Base-by-base conservation (phyloP, 2,797 vertebrate genomes). In the Tympanoctomys barrerae region DNA sequence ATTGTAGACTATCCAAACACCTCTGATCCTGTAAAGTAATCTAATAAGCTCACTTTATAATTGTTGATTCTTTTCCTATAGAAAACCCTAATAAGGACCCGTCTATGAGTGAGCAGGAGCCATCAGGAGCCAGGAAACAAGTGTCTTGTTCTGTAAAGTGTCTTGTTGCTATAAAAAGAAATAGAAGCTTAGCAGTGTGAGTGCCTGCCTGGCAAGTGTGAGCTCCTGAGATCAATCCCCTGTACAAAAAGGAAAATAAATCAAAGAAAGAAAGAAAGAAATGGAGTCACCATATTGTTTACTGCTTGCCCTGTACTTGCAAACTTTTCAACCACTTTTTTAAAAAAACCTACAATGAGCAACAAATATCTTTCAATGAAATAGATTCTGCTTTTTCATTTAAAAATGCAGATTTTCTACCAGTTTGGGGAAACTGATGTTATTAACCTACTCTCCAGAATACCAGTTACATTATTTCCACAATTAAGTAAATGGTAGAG, bases 281-380 rank as follows among this genome's bases (percentile, higher is more conserved):
- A 57, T 5, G 19, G 19, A 54, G 11, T 19, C 13, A 80, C 14
- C 22, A 86, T 8, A 49, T 22, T 19, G 80, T 12, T 49, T 5
- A 39, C 1, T 88, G 26, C 2, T 49, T 14, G 62, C 8, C 36
- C 70, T 71, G 9, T 7, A 39, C 11, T 24, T 95, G 8, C 24
- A 94, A 80, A 86, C 18, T 87, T 96, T 78, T 31, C 39, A 87
- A 89, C 66, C 18, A 62, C 82, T 90, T 3, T 36, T 62, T 19
- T 86, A 36, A 75, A 39, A 39, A 70, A 73, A 71, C 92, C 46
- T 64, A 22, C 5, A 61, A 49, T 78, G 59, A 91, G 12, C 4
- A 68, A 66, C 10, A 68, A 12, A 81, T 82, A 39, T 61, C 36
- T 62, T 92, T 71, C 85, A 62, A 16, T 78, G 6, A 66, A 52